Percentiles rank a stretch among this genome's conserved stretches.
These are phyloP conservation scores for Caenorhabditis sulstoni DNA, from an alignment of 2,888 invertebrate genomes.

Conservation along the genomic window DNA sequence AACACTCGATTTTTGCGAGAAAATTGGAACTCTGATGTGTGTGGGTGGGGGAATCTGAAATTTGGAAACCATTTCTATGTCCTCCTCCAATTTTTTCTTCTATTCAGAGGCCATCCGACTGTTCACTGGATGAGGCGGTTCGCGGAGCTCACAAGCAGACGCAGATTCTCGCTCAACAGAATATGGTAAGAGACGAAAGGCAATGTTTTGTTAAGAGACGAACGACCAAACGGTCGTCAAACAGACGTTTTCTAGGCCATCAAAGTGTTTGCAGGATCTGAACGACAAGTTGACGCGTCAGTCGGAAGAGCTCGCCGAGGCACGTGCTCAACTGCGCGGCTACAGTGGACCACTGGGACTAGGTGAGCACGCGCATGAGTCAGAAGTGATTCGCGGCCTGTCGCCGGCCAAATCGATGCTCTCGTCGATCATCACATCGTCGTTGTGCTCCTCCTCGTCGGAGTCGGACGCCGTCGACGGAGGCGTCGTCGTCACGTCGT, in stretches of 20 bases:
- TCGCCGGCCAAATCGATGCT: constrained; percentile 58
- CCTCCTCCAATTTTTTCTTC: neutral
- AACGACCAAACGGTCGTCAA: too few species aligned
- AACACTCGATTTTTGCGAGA: too few species aligned
- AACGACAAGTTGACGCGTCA: constrained; percentile 74
- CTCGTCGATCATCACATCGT: constrained; percentile 47
- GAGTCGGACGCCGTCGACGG: constrained; percentile 43
- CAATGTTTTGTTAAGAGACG: too few species aligned
- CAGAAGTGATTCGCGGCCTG: constrained; percentile 48
- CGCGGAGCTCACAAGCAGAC: constrained; percentile 63
- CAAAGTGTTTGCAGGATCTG: constrained; percentile 63
- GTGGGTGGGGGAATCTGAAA: neutral
- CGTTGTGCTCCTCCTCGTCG: too few species aligned
- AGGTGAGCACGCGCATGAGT: constrained; percentile 58
- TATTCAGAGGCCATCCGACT: constrained; percentile 70
- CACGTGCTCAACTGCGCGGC: constrained; percentile 74
- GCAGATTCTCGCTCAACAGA: constrained; percentile 68
- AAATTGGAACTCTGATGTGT: too few species aligned
- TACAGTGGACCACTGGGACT: constrained; percentile 65
- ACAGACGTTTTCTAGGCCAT: too few species aligned
- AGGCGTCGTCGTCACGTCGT: neutral
- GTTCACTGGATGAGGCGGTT: constrained; percentile 66
- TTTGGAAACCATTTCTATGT: neutral
- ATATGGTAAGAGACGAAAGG: constrained; percentile 63
- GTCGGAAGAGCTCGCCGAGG: constrained; percentile 73